Evolutionary conservation across 1,140 invertebrate genomes (phyloP), one percentile per base, ranked within the genome.

Genomic region (Drosophila ananassae): DNA sequence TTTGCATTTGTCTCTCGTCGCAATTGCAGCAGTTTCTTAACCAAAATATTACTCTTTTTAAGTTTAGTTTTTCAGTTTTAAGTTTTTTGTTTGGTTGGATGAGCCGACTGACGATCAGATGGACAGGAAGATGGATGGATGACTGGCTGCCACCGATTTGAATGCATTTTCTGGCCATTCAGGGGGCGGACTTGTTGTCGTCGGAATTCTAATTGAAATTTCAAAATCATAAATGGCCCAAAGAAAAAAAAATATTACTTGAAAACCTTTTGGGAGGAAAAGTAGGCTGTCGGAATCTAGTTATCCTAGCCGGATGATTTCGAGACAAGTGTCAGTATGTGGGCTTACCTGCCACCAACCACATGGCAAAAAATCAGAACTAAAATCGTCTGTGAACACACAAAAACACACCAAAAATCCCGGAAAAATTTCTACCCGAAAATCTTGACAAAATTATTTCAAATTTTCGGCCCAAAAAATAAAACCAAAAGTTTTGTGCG

Each of bases 351-450:
- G 28, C 13, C 13, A 22, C 9, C 22, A 22, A 32, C 28, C 55
- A 13, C 6, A 48, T n/a, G 52, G 41, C 17, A 56, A 17, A 37
- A 44, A 28, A 22, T 81, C 61, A 81, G 73, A 68, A 66, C 32
- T 63, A 48, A 34, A 81, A 63, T 63, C 57, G 73, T 71, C 56
- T 56, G 54, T 50, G 61, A 76, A 67, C 78, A 57, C 63, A 68
- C 62, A 69, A 47, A 69, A 46, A 8, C 60, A 77, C 48, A 58
- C 60, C 12, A 51, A 51, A 77, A 73, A 30, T 64, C 58, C 71
- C 57, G 78, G 62, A 73, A 81, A 79, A 79, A 80, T 39, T 54
- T 55, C 34, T 13, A 17, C 25, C 21, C 50, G 41, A 57, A 72
- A 72, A 69, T 57, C 21, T 56, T 12, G 2, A 55, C 63, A 30